Evolutionary conservation across 2,888 invertebrate species (phyloP), one percentile per base, ranked within the genome.

Genomic region (Chaetogeoica ovagalla): DNA sequence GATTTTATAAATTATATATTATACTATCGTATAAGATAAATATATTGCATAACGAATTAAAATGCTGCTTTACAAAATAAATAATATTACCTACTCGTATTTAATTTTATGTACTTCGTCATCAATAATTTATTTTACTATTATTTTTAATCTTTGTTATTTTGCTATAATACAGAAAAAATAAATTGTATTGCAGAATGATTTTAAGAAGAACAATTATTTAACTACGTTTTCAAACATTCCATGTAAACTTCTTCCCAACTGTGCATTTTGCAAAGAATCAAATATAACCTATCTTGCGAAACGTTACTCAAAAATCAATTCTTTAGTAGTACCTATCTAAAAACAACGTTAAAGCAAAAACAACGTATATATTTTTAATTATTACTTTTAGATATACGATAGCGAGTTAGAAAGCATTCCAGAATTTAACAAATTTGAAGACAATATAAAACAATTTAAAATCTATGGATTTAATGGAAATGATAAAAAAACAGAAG

Each of bases 361-460:
- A 30, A 30, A 30, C 1, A 55, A 48, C 19, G 37, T 19, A 37
- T 17, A n/a, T 59, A 0, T 23, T 8, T 48, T 23, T 17, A 48
- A 57, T 8, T 68, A 21, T 11, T 3, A 21, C 48, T 48, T 66
- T 23, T 2, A 79, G 79, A 23, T 79, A 8, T 86, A 87, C 60
- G 83, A 85, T 23, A 84, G 87, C n/a, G 89, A 90, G 82, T 87
- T 88, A 68, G 88, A 87, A 83, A 86, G 86, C 83, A 86, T 83
- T 71, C 84, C 87, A n/a, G 90, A 89, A 84, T 85, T 55, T 86
- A 87, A 82, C 86, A 87, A 65, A 74, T 88, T 81, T 87, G 88
- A 83, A 87, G 86, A 62, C 87, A 79, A 87, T 19, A 84, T 0
- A 75, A 86, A 2, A 87, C 87, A 82, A 82, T 82, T 82, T 62